These are phyloP conservation scores for Nasua narica DNA, from an alignment of 2,797 vertebrate species.

Conservation along the genomic window DNA sequence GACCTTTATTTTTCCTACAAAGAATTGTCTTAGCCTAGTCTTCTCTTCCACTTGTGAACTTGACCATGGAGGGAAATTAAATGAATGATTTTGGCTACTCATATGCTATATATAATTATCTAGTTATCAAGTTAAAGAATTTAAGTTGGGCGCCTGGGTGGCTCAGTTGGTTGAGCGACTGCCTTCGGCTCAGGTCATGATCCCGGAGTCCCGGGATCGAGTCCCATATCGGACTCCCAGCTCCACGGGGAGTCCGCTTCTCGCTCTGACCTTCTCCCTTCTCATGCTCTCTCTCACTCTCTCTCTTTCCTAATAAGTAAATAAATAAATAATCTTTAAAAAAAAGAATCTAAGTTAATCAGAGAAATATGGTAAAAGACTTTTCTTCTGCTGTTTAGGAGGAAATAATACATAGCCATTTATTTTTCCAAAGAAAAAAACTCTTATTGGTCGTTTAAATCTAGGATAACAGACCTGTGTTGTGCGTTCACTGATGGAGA, in stretches of 20 bases:
- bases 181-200: too few species aligned
- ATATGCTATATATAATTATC: background rate
- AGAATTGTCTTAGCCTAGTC: background rate
- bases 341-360: background rate
- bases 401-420: background rate
- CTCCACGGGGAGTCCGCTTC: too few species aligned
- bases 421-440: conserved; percentile 33
- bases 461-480: background rate
- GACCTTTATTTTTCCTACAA: background rate
- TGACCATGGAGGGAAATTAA: background rate
- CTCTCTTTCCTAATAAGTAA: too few species aligned
- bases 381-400: background rate
- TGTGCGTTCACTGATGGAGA: background rate
- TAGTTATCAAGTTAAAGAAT: conserved; percentile 18
- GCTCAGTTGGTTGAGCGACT: too few species aligned
- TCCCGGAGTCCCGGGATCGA: too few species aligned
- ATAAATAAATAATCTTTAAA: too few species aligned
- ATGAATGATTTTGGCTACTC: background rate
- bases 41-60: background rate
- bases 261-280: too few species aligned
- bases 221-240: too few species aligned
- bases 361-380: background rate
- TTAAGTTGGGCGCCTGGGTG: too few species aligned
- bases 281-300: too few species aligned
- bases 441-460: background rate